phyloP scores from a whole-genome alignment of 1,140 invertebrate species.

The Diorhabda carinulata region DNA sequence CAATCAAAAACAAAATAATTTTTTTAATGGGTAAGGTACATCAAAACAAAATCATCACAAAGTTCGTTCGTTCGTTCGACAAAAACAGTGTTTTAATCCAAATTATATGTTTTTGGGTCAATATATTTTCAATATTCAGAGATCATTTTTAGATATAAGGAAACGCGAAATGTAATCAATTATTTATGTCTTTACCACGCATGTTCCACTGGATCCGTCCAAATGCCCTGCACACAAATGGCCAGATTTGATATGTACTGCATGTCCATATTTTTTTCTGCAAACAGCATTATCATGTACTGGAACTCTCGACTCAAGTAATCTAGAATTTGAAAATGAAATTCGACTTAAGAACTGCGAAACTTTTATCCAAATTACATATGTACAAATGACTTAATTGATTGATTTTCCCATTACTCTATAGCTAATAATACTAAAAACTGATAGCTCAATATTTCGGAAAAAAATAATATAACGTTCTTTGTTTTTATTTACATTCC shows the following conservation, averaged over 20 bases:
- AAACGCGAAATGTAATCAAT: background rate
- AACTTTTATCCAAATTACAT: too few species aligned
- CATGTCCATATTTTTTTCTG: conserved; percentile 61
- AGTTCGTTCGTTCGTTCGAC: background rate
- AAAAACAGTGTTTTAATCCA: background rate
- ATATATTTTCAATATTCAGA: background rate
- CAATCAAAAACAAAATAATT: too few species aligned
- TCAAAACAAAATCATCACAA: background rate
- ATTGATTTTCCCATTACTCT: too few species aligned
- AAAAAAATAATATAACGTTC: too few species aligned
- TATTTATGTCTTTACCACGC: conserved; percentile 61
- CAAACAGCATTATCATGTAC: conserved; percentile 55
- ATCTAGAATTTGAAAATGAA: conserved; percentile 32
- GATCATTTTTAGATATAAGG: background rate
- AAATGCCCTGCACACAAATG: conserved; percentile 83
- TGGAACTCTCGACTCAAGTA: conserved; percentile 78
- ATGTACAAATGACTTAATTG: too few species aligned
- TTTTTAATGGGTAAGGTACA: background rate
- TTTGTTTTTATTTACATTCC: too few species aligned
- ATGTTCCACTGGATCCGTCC: conserved; percentile 79
- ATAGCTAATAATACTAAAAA: too few species aligned
- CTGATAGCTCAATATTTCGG: too few species aligned
- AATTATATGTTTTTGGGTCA: background rate
- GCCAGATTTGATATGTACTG: conserved; percentile 69
- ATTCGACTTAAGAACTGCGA: too few species aligned